A percentile compares a stretch with the other conserved stretches of the same genome.
Conservation (phyloP, 2,888 invertebrate species). For the Luperina nickerlii region DNA sequence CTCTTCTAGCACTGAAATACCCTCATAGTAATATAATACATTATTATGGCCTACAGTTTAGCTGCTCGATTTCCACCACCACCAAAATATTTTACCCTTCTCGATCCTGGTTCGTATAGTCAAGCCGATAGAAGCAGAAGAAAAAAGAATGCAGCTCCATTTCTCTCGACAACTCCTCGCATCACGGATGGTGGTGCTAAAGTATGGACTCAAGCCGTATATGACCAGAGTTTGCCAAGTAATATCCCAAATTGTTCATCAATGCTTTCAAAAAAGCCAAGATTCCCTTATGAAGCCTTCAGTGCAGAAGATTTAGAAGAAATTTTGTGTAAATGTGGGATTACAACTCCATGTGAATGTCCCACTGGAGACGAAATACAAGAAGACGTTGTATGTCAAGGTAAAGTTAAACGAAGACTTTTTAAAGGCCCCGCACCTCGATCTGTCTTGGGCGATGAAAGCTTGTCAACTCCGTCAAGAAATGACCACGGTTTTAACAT, state of each 20-base stretch:
- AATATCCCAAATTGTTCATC: constrained; percentile 79
- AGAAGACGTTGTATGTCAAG: constrained; percentile 74
- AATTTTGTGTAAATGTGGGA: constrained; percentile 80
- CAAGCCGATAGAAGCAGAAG: constrained; percentile 64
- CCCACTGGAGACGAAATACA: constrained; percentile 64
- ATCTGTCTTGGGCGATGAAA: constrained; percentile 62
- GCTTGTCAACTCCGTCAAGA: constrained; percentile 73
- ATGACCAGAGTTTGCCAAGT: constrained; percentile 64
- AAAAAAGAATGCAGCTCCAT: constrained; percentile 74
- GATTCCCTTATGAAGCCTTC: constrained; percentile 81
- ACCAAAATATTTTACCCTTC: constrained; percentile 71
- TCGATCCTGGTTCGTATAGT: constrained; percentile 82
- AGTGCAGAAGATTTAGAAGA: constrained; percentile 78
- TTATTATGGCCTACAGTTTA: constrained; percentile 81
- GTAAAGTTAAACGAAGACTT: constrained; percentile 72
- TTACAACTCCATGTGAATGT: constrained; percentile 78
- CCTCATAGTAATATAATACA: constrained; percentile 10
- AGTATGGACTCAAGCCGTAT: constrained; percentile 81
- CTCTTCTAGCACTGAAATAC: background rate
- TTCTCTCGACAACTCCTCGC: constrained; percentile 78
- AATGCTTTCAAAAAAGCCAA: constrained; percentile 77
- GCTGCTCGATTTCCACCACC: constrained; percentile 74
- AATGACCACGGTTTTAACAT: constrained; percentile 72
- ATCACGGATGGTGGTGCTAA: constrained; percentile 60
- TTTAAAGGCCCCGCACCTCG: constrained; percentile 77